Base-by-base conservation (phyloP, 1,140 invertebrate genomes). In the Hypsibius dujardini region DNA sequence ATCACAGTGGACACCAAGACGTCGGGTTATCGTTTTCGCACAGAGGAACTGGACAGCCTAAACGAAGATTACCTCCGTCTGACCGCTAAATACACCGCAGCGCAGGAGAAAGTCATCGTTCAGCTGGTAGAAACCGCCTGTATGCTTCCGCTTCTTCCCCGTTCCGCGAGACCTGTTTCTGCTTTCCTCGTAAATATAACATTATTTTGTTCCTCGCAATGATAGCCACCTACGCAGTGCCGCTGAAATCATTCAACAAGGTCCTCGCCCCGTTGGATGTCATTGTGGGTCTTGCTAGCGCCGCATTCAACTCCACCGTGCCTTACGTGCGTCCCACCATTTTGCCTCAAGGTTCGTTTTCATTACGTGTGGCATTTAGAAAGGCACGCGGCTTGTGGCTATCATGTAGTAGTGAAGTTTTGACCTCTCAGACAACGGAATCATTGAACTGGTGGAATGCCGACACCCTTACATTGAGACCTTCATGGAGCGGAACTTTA, bases 401-500 rank as follows among this genome's bases (percentile, higher is more conserved):
- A n/a, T n/a, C n/a, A n/a, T n/a, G n/a, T n/a, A n/a, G n/a, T n/a
- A n/a, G n/a, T 72, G 59, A 1, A 46, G 71, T 60, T n/a, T n/a
- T 45, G 42, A 2, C 73, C 71, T 73, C 15, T 7, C 47, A 72
- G 81, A 86, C 15, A 76, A 79, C 67, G 86, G 90, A 14, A 81
- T 86, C 70, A 80, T 97, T 3, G 78, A 85, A 40, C 79, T 98
- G 2, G 81, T 83, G 56, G 85, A 90, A 76, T 84, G 87, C 1
- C 83, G 95, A 72, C 95, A 98, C 84, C 94, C 95, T 0, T 93
- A 91, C 77, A 79, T 98, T 1, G 95, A 98, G 79, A 76, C 86
- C 47, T 86, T 88, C 76, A 84, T 87, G 71, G 84, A 84, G 56
- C 79, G 88, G 0, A 75, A 85, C 84, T 95, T 86, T 76, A 93